These are phyloP conservation scores for Sphaerophoria rueppellii DNA, from an alignment of 2,888 invertebrate species.

Conservation along the genomic window DNA sequence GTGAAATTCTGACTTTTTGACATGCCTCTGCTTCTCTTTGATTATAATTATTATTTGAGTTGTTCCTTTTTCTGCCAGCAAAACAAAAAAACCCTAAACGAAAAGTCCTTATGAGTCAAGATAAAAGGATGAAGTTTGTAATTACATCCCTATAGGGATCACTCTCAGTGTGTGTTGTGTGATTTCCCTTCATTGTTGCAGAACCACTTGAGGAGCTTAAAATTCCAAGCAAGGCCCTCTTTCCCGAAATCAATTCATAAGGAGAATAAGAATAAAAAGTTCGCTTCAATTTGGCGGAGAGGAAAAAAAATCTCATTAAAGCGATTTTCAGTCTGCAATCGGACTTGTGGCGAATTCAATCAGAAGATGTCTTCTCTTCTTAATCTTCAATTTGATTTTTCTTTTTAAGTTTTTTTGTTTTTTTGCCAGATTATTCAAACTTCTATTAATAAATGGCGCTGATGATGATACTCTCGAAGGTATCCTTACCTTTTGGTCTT, in stretches of 20 bases:
- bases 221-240: slow-evolving; percentile 30
- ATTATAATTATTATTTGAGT: slow-evolving; percentile 71
- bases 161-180: slow-evolving; percentile 35
- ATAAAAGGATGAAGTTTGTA: slow-evolving; percentile 58
- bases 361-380: slow-evolving; percentile 23
- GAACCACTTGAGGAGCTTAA: not conserved
- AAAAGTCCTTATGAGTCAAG: not conserved
- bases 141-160: slow-evolving; percentile 66
- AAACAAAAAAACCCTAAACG: not conserved
- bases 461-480: slow-evolving; percentile 71
- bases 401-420: not conserved
- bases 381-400: not conserved
- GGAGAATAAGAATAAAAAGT: no score
- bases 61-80: slow-evolving; percentile 30
- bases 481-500: slow-evolving; percentile 16
- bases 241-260: slow-evolving; percentile 57
- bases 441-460: slow-evolving; percentile 73
- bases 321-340: slow-evolving; percentile 20
- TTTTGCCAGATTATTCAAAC: slow-evolving; percentile 41
- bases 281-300: not conserved
- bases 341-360: slow-evolving; percentile 34
- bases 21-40: slow-evolving; percentile 24
- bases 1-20: slow-evolving; percentile 14
- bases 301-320: slow-evolving; percentile 59
- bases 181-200: slow-evolving; percentile 30